Evolutionary conservation across 2,797 vertebrate genomes (phyloP).

Genomic region (Manis javanica): DNA sequence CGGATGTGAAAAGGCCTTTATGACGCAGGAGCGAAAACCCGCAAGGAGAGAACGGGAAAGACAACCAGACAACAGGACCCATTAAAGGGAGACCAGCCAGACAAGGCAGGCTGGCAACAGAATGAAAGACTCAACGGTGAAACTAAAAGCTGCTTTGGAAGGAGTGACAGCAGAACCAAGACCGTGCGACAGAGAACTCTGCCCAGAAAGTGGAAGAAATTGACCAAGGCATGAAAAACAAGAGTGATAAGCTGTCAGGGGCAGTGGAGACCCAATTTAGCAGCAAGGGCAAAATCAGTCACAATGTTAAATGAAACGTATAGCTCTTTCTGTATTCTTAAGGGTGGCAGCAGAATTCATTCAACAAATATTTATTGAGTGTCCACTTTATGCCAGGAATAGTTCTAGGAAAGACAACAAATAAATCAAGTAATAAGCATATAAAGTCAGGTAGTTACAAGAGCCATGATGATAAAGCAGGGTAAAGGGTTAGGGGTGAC

Average conservation of each 20-base stretch:
- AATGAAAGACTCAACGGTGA: background rate
- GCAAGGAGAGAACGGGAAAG: background rate
- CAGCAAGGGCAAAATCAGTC: background rate
- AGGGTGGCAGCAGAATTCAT: background rate
- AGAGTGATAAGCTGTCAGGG: rapidly evolving
- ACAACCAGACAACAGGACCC: too few species aligned
- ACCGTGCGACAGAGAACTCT: background rate
- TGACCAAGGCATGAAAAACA: background rate
- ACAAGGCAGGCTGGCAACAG: background rate
- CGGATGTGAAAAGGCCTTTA: background rate
- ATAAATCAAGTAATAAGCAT: background rate
- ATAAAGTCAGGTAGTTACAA: background rate
- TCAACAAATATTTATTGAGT: background rate
- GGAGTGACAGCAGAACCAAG: background rate
- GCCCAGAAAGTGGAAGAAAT: background rate
- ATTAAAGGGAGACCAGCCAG: background rate
- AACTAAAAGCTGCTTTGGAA: background rate
- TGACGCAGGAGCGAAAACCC: background rate
- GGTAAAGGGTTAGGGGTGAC: background rate
- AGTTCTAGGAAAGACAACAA: background rate
- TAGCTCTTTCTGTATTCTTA: background rate
- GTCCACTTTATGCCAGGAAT: background rate
- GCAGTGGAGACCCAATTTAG: rapidly evolving
- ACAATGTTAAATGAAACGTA: rapidly evolving
- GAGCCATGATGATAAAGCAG: background rate